These are phyloP conservation scores for Pammene fasciana DNA, from an alignment of 2,888 invertebrate genomes.

Conservation along the genomic window DNA sequence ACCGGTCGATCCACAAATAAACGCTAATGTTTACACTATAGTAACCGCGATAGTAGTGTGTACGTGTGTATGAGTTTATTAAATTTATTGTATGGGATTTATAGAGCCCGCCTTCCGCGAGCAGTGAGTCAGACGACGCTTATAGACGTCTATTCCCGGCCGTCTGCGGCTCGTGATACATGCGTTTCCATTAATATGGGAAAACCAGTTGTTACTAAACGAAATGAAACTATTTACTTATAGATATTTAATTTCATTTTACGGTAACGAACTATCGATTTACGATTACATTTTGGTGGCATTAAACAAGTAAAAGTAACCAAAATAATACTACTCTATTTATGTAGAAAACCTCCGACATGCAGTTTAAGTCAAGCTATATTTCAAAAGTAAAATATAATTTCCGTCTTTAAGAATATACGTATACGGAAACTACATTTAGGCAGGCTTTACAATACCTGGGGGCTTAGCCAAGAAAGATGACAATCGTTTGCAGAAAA, in stretches of 20 bases:
- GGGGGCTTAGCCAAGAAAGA: too few relatives aligned
- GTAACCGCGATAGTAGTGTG: conserved; percentile 29
- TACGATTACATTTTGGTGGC: background rate
- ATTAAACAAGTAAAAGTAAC: too few relatives aligned
- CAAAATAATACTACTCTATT: too few relatives aligned
- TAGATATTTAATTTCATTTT: background rate
- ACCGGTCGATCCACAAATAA: conserved; percentile 4
- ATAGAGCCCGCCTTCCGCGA: conserved; percentile 31
- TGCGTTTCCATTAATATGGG: conserved; percentile 25
- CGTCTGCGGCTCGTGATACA: conserved; percentile 22
- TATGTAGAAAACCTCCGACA: too few relatives aligned
- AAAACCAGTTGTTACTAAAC: conserved; percentile 22
- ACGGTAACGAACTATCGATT: background rate
- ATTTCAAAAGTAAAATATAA: too few relatives aligned
- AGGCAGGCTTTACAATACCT: too few relatives aligned
- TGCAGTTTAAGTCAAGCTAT: too few relatives aligned
- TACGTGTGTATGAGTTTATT: conserved; percentile 32
- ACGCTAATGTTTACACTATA: conserved; percentile 26
- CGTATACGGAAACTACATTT: too few relatives aligned
- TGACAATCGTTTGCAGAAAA: too few relatives aligned
- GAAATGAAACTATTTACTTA: background rate
- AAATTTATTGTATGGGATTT: conserved; percentile 30
- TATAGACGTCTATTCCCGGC: conserved; percentile 27
- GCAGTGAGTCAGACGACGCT: conserved; percentile 21
- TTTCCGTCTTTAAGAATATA: too few relatives aligned